Conservation (phyloP, 1,140 invertebrate species). For the Polyergus mexicanus region DNA sequence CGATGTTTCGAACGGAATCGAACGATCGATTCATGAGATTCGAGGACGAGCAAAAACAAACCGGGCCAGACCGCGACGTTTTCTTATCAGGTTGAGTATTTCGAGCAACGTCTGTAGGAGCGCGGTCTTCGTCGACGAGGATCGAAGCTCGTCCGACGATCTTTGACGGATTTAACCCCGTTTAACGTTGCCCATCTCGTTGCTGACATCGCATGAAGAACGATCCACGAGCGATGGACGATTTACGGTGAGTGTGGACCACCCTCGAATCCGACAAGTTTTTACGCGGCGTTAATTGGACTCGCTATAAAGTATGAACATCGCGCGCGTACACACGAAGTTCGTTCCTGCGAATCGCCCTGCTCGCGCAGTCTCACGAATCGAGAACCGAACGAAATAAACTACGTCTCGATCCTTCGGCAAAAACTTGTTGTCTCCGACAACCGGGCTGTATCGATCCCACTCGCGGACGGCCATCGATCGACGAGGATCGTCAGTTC, state of each 20-base stretch:
- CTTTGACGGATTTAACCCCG: constrained; percentile 6
- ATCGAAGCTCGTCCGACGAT: background rate
- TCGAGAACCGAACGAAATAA: constrained; percentile 74
- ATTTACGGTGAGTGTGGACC: constrained; percentile 76
- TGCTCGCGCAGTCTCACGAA: constrained; percentile 37
- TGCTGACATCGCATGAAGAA: constrained; percentile 26
- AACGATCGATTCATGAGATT: constrained; percentile 60
- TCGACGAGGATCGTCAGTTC: constrained; percentile 24
- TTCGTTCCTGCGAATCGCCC: constrained; percentile 57
- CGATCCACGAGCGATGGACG: constrained; percentile 61
- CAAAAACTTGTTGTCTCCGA: constrained; percentile 82
- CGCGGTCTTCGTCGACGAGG: background rate
- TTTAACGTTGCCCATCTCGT: background rate
- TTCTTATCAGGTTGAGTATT: constrained; percentile 67
- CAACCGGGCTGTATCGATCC: constrained; percentile 60
- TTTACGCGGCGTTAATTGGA: constrained; percentile 82
- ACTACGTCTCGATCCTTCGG: constrained; percentile 49
- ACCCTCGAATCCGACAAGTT: constrained; percentile 79
- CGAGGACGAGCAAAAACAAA: constrained; percentile 65
- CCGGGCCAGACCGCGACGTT: constrained; percentile 50
- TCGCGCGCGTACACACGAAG: constrained; percentile 52
- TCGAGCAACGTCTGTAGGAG: background rate
- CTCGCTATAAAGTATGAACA: constrained; percentile 79
- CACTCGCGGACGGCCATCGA: constrained; percentile 23
- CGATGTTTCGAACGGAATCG: constrained; percentile 39